Evolutionary conservation across 2,113 vertebrate species (phyloP), one percentile per base, ranked within the genome.

Genomic region (Theropithecus gelada): DNA sequence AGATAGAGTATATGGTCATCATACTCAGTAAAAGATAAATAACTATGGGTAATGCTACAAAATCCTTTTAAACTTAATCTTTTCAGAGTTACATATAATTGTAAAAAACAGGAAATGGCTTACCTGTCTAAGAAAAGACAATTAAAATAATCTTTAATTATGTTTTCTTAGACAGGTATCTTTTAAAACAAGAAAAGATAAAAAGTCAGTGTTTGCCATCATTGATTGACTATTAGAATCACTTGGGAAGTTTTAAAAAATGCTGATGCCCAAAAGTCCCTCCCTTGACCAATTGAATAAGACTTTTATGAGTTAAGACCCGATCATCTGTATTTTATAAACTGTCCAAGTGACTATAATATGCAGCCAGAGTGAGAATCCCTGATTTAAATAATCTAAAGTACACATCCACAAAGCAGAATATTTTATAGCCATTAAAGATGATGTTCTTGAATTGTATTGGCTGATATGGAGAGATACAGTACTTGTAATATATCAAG

Each of bases 401-500:
- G 57, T 35, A 66, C 25, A n/a, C 25, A 61, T 17, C 2, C 45
- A 66, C 66, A 88, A 73, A 93, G 40, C 38, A 22, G 38, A 70
- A 81, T 88, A 78, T 89, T 50, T 48, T 30, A 73, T 64, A 52
- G 22, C 38, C 22, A 91, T 27, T n/a, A 45, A 95, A 48, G 18
- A 75, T 55, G 17, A 59, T 35, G 32, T 18, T 89, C n/a, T 59
- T 85, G 35, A 81, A 76, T 40, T 57, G 11, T 84, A 86, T 8
- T 84, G 50, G 48, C 48, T 86, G 40, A 48, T 43, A 79, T 22
- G 32, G 96, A 97, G 94, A 91, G 76, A 30, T 78, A 97, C 45
- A 94, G 90, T 83, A 93, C 93, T 97, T 94, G 86, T 57, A 57
- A 96, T 79, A 38, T 70, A 18, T 59, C 88, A 20, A 27, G 17